Evolutionary conservation across 2,113 vertebrate genomes (phyloP).

Genomic region (Nannobrachium achirus): DNA sequence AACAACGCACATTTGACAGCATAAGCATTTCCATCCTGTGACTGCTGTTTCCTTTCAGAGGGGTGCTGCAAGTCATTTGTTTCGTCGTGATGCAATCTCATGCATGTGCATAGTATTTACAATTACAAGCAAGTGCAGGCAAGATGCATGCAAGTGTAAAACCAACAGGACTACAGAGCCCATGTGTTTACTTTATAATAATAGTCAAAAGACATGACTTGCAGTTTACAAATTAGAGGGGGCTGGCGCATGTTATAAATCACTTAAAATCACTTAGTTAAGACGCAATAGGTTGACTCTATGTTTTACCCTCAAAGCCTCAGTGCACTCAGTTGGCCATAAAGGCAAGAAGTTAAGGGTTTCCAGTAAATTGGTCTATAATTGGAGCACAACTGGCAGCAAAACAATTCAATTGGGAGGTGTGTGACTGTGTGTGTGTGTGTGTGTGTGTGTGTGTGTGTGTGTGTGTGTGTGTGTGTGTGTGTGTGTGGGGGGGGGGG

Average conservation of each 20-base stretch:
- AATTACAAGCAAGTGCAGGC: constrained; percentile 45
- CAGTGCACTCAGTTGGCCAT: constrained; percentile 43
- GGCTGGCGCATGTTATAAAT: constrained; percentile 36
- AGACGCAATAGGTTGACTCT: constrained; percentile 48
- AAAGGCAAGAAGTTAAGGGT: constrained; percentile 68
- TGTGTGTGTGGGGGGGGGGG: not conserved
- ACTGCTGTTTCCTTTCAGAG: constrained; percentile 22
- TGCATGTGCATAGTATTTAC: constrained; percentile 6
- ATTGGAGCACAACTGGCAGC: constrained; percentile 72
- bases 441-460: too few species aligned
- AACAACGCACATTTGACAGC: constrained; percentile 50
- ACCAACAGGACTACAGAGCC: not conserved
- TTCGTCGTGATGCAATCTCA: constrained; percentile 54
- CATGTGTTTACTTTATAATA: constrained; percentile 1
- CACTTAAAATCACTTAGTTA: constrained; percentile 60
- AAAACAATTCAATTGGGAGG: constrained; percentile 68
- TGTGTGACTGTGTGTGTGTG: too few species aligned
- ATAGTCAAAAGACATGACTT: not conserved
- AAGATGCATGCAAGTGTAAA: not conserved
- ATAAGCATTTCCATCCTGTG: constrained; percentile 65
- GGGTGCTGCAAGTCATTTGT: constrained; percentile 12
- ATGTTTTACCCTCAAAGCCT: constrained; percentile 38
- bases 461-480: too few species aligned
- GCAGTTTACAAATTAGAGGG: not conserved
- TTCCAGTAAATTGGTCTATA: constrained; percentile 80